These are phyloP conservation scores for Vireo griseus DNA, from an alignment of 2,797 vertebrate species.

Conservation along the genomic window DNA sequence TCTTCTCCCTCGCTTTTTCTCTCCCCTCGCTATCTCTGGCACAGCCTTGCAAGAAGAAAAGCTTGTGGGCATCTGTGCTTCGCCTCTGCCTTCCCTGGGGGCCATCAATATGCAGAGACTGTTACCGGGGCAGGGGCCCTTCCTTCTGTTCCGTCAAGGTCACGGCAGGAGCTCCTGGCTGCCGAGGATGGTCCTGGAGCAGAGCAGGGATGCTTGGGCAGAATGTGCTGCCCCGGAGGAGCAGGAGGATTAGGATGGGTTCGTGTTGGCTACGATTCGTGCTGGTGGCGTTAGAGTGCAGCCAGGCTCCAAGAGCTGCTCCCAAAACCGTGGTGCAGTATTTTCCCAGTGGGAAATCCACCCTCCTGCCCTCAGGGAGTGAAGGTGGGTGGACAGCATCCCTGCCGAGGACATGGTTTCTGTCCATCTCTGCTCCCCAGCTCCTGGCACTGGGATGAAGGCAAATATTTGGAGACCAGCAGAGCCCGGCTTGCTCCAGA, in stretches of 20 bases:
- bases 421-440: neutral
- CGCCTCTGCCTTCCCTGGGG: neutral
- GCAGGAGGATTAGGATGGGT: neutral
- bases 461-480: conserved; percentile 60
- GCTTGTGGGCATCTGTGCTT: neutral
- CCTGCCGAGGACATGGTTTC: accelerated
- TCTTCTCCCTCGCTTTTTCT: neutral
- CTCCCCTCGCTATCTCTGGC: neutral
- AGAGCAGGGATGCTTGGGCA: neutral
- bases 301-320: accelerated
- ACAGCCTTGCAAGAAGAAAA: neutral
- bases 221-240: neutral
- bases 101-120: neutral
- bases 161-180: neutral
- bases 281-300: accelerated
- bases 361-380: neutral
- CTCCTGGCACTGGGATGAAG: neutral
- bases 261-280: neutral
- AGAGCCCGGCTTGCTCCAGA: neutral
- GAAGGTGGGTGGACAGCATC: accelerated
- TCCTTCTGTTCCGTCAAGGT: neutral
- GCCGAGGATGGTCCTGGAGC: neutral
- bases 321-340: accelerated
- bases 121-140: neutral
- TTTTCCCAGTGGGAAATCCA: neutral